Conservation (phyloP, 2,888 invertebrate species). For the Pseudococcus longispinus region DNA sequence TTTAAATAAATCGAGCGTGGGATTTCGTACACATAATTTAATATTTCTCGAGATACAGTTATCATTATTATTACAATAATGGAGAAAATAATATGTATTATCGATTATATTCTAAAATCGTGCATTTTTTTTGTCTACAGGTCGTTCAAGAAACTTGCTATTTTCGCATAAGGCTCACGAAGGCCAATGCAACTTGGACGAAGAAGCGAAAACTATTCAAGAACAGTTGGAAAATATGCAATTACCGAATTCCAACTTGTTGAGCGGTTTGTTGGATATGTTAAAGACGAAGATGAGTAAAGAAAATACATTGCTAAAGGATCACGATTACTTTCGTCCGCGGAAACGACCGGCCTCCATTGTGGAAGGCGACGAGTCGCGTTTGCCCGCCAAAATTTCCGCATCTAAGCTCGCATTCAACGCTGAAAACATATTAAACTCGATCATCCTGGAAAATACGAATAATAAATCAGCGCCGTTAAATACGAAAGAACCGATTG, state of each 20-base stretch:
- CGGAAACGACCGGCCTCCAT: conserved; percentile 36
- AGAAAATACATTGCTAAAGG: conserved; percentile 36
- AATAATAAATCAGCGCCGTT: conserved; percentile 17
- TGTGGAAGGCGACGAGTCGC: neutral
- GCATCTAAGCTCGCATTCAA: neutral
- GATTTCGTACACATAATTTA: neutral
- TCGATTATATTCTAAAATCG: neutral
- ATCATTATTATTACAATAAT: neutral
- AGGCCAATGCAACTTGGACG: conserved; percentile 51
- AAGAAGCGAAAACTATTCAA: conserved; percentile 44
- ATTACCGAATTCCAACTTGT: conserved; percentile 40
- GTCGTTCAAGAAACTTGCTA: conserved; percentile 44
- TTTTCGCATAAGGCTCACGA: conserved; percentile 51
- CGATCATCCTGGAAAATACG: conserved; percentile 40
- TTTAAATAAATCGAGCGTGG: neutral
- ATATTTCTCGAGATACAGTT: neutral
- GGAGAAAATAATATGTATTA: neutral
- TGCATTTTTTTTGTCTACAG: conserved; percentile 6
- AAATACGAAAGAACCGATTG: conserved; percentile 21
- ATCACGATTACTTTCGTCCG: conserved; percentile 54
- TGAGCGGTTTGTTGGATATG: conserved; percentile 46
- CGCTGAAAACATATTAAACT: conserved; percentile 3
- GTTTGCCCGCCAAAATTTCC: conserved; percentile 34
- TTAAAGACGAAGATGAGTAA: conserved; percentile 45
- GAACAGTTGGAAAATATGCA: conserved; percentile 53